phyloP scores from a whole-genome alignment of 2,797 vertebrate genomes.

The Menidia menidia region DNA sequence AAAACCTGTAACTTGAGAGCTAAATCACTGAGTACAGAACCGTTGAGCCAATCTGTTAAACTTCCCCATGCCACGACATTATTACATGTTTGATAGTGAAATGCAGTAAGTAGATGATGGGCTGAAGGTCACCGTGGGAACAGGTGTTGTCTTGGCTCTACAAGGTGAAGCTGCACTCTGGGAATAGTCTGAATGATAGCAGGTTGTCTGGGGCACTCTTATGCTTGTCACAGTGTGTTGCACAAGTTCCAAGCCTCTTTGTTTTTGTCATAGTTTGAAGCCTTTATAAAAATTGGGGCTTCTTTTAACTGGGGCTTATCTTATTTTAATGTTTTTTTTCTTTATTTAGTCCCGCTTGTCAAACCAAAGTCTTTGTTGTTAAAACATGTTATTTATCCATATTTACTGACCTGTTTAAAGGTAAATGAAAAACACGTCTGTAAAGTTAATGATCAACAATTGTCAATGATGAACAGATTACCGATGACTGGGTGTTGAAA shows the following conservation, averaged over 20 bases:
- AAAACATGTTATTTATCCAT: not conserved
- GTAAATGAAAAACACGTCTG: not conserved
- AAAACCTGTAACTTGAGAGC: slow-evolving; percentile 3
- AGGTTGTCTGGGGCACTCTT: not conserved
- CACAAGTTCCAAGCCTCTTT: not conserved
- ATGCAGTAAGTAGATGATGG: not conserved
- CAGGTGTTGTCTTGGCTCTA: not conserved
- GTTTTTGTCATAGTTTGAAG: not conserved
- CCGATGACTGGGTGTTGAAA: not conserved
- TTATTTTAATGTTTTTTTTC: not conserved
- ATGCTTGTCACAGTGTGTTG: not conserved
- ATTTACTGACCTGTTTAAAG: not conserved
- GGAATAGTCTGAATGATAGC: not conserved
- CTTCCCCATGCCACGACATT: not conserved
- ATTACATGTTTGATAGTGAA: not conserved
- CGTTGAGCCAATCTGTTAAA: not conserved
- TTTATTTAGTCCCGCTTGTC: not conserved
- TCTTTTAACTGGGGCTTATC: not conserved
- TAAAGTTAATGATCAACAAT: not conserved
- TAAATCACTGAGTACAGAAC: not conserved
- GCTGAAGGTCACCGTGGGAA: not conserved
- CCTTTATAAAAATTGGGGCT: not conserved
- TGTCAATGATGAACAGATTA: not conserved
- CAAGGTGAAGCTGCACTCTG: too few species aligned
- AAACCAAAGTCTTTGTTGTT: not conserved